Evolutionary conservation across 2,888 invertebrate species (phyloP), one percentile per base, ranked within the genome.

Genomic region (Cheilosia vernalis): DNA sequence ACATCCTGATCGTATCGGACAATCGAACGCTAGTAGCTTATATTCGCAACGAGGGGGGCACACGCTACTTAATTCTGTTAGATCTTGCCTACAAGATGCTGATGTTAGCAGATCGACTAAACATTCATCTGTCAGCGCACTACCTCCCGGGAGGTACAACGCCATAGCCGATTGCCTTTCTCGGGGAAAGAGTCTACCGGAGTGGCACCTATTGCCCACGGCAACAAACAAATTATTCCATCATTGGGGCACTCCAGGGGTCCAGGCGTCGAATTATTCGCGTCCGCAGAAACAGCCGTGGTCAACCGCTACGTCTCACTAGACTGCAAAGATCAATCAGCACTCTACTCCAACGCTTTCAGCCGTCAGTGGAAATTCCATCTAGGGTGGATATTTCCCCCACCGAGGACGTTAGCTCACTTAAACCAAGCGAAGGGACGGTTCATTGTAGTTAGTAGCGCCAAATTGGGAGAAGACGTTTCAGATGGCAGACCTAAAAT

Each of bases 201-300:
- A 69, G 24, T 63, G 74, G 51, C 53, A 69, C n/a, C 61, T 73
- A 13, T 55, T 80, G 49, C 15, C 80, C 2, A 21, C 42, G 55
- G 60, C 49, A 67, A 76, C 51, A 64, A 64, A 56, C 58, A 61
- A n/a, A 9, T 37, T 64, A 10, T 82, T 70, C 51, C 21, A 69
- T 40, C 40, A 9, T 72, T 78, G 72, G 58, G 61, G 77, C 30
- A 83, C 42, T 63, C 83, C 73, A n/a, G n/a, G n/a, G n/a, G n/a
- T n/a, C n/a, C n/a, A 42, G 67, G 63, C 56, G 67, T 73, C 60
- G 77, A 83, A n/a, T 21, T 83, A 1, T 78, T 83, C 61, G 69
- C 78, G 24, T 78, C 73, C n/a, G 73, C 63, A 69, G 53, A 64
- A 51, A 58, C 67, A 55, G 44, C 78, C 37, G 58, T 84, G 24